Conservation (phyloP, 2,113 vertebrate species). For the Elephantulus edwardii region DNA sequence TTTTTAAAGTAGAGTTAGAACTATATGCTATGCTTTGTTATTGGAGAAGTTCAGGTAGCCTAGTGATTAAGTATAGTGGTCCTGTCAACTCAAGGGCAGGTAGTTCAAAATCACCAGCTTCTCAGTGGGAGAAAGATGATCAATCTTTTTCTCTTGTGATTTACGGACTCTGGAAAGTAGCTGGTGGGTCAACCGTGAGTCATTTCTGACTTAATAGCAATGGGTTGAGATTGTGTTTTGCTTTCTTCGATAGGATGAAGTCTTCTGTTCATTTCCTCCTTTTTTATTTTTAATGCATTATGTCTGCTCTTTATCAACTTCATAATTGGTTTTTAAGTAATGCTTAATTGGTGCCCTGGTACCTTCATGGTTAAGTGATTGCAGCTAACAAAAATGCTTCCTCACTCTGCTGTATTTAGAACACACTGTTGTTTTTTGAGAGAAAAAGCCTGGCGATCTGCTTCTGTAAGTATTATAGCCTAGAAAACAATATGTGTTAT, state of each 20-base stretch:
- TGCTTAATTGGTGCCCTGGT: background rate
- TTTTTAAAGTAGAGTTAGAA: background rate
- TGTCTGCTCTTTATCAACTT: conserved; percentile 15
- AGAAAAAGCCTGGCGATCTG: background rate
- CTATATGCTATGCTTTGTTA: no score
- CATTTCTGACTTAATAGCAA: no score
- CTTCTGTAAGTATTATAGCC: background rate
- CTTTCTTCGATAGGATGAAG: background rate
- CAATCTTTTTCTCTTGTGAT: no score
- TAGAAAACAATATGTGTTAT: background rate
- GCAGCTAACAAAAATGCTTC: background rate
- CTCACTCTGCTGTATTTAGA: background rate
- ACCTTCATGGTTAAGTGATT: background rate
- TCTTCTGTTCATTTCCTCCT: background rate
- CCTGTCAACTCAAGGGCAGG: no score
- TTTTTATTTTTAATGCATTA: conserved; percentile 31
- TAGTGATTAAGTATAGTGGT: no score
- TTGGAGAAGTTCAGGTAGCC: no score
- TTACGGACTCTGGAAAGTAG: no score
- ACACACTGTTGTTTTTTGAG: background rate
- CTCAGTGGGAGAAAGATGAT: no score
- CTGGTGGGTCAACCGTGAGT: no score
- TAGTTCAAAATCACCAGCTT: no score
- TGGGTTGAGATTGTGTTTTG: conserved; percentile 2
- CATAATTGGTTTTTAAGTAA: background rate